Conservation (phyloP, 2,113 vertebrate species). For the Donacobius atricapilla region DNA sequence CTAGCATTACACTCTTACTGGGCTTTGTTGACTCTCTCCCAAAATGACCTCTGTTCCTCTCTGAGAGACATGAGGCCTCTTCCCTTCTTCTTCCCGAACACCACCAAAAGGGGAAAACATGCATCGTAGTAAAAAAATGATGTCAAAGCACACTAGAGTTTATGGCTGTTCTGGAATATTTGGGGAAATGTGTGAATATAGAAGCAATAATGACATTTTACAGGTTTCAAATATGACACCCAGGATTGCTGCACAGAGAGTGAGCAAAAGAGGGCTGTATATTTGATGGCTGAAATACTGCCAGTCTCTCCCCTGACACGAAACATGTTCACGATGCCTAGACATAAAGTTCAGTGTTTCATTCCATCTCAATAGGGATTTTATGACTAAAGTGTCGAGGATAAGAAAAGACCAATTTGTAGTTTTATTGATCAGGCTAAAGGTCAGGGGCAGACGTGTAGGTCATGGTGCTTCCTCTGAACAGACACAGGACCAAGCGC, state of each 20-base stretch:
- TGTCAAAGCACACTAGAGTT: background rate
- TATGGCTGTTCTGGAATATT: background rate
- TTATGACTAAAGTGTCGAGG: constrained; percentile 62
- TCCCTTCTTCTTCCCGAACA: background rate
- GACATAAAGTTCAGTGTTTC: constrained; percentile 67
- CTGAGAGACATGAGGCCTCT: background rate
- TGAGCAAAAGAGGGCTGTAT: background rate
- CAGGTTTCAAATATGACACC: constrained; percentile 31
- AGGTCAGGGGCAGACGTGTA: constrained; percentile 71
- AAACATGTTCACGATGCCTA: constrained; percentile 61
- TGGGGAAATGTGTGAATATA: background rate
- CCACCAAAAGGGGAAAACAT: background rate
- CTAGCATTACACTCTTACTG: background rate
- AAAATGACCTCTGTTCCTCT: background rate
- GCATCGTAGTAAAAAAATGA: background rate
- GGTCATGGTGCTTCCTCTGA: constrained; percentile 57
- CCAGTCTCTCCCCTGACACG: constrained; percentile 14
- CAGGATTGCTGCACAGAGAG: background rate
- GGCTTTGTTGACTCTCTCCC: background rate
- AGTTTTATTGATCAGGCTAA: constrained; percentile 75
- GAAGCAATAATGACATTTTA: background rate
- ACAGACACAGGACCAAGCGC: background rate
- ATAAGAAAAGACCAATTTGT: constrained; percentile 72
- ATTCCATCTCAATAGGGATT: constrained; percentile 66
- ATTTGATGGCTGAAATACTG: constrained; percentile 57